Evolutionary conservation across 2,113 vertebrate genomes (phyloP).

Genomic region (Strix uralensis): DNA sequence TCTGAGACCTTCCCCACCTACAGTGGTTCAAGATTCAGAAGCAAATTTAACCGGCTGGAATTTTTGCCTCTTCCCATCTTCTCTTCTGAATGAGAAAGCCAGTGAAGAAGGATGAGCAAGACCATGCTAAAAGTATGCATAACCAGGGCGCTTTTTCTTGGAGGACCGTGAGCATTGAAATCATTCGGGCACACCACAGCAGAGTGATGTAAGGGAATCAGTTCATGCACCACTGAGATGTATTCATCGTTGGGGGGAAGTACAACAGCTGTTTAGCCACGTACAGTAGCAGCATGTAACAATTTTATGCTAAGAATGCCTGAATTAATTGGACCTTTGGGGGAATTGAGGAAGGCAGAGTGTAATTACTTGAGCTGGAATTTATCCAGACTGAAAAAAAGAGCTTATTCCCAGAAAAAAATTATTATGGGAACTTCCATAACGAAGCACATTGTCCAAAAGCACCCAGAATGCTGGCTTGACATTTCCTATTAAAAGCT

Average conservation of each 20-base stretch:
- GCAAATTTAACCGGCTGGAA: not conserved
- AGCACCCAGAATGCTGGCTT: not conserved
- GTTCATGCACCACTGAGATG: not conserved
- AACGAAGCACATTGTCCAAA: not conserved
- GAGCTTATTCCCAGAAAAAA: conserved; percentile 20
- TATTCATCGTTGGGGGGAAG: not conserved
- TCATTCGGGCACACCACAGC: not conserved
- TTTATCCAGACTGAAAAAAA: not conserved
- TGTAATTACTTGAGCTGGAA: conserved; percentile 23
- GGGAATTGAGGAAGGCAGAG: not conserved
- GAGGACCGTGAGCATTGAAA: not conserved
- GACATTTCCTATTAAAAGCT: not conserved
- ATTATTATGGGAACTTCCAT: not conserved
- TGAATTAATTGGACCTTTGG: conserved; percentile 43
- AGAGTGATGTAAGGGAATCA: not conserved
- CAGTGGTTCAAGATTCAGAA: not conserved
- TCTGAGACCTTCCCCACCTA: not conserved
- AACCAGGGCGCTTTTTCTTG: not conserved
- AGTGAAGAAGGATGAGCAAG: not conserved
- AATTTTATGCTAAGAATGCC: not conserved
- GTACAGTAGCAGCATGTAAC: not conserved
- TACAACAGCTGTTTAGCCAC: conserved; percentile 14
- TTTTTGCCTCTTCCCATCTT: not conserved
- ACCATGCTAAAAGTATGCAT: not conserved
- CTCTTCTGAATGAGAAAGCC: not conserved